phyloP scores from a whole-genome alignment of 2,888 invertebrate species.

The Brachyptera risi region DNA sequence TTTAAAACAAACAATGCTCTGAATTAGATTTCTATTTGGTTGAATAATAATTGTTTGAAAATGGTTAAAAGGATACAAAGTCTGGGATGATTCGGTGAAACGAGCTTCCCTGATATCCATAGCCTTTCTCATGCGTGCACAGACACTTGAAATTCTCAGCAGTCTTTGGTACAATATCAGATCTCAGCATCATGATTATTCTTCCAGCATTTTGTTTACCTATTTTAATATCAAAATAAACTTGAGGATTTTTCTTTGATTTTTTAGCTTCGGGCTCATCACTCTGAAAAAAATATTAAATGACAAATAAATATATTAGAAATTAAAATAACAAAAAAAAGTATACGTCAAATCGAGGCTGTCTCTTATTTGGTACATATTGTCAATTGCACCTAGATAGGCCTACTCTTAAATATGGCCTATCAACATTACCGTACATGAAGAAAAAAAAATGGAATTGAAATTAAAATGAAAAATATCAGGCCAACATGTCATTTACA shows the following conservation, averaged over 20 bases:
- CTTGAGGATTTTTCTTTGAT: constrained; percentile 72
- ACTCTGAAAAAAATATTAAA: constrained; percentile 29
- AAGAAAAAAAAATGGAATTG: not conserved
- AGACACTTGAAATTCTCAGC: constrained; percentile 90
- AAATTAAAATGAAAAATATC: not conserved
- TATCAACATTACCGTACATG: not conserved
- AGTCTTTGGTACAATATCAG: constrained; percentile 92
- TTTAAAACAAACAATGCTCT: constrained; percentile 10
- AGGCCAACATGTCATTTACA: too few species aligned
- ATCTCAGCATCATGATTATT: constrained; percentile 84
- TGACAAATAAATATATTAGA: too few species aligned
- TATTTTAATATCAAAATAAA: constrained; percentile 92
- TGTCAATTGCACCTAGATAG: too few species aligned
- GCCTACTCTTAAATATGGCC: too few species aligned
- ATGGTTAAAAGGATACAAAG: constrained; percentile 73
- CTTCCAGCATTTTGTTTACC: constrained; percentile 85
- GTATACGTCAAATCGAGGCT: not conserved
- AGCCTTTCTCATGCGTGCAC: constrained; percentile 96
- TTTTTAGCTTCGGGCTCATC: constrained; percentile 44
- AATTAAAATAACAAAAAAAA: not conserved
- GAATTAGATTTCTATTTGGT: not conserved
- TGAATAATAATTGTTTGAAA: not conserved
- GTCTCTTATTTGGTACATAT: too few species aligned
- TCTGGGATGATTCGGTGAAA: constrained; percentile 97
- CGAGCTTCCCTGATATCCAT: constrained; percentile 85